These are phyloP conservation scores for Zoanthus gigantus DNA, from an alignment of 92 coral and sea anemone genomes.

Conservation along the genomic window DNA sequence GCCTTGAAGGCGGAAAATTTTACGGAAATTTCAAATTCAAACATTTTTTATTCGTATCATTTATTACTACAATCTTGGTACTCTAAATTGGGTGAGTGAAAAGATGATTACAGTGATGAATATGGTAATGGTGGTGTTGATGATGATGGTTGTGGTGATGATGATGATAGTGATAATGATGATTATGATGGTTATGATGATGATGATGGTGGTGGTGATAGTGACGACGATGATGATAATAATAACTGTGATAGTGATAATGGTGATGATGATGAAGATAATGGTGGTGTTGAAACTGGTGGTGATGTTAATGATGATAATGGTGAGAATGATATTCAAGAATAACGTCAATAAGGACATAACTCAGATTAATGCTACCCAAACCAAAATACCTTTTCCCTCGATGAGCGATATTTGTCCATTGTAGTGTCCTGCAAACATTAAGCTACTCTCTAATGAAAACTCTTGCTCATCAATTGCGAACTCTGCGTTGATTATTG, in stretches of 20 bases:
- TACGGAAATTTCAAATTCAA: neutral
- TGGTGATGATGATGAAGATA: neutral
- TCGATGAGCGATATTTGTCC: conserved; percentile 92
- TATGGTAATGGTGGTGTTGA: neutral
- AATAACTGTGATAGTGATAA: neutral
- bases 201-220: neutral
- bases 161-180: neutral
- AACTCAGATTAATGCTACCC: neutral
- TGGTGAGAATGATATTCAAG: neutral
- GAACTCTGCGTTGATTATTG: conserved; percentile 80
- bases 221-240: neutral
- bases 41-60: no score
- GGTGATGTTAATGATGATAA: neutral
- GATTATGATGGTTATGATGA: neutral
- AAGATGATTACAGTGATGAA: no score
- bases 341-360: no score
- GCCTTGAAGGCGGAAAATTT: conserved; percentile 45
- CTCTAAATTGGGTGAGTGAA: neutral
- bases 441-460: conserved; percentile 67
- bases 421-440: conserved; percentile 91
- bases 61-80: neutral
- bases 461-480: conserved; percentile 63
- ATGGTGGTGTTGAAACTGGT: neutral
- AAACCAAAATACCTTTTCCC: conserved; percentile 69
- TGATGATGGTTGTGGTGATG: no score